phyloP scores from a whole-genome alignment of 2,113 vertebrate species.

The Recurvirostra avosetta region DNA sequence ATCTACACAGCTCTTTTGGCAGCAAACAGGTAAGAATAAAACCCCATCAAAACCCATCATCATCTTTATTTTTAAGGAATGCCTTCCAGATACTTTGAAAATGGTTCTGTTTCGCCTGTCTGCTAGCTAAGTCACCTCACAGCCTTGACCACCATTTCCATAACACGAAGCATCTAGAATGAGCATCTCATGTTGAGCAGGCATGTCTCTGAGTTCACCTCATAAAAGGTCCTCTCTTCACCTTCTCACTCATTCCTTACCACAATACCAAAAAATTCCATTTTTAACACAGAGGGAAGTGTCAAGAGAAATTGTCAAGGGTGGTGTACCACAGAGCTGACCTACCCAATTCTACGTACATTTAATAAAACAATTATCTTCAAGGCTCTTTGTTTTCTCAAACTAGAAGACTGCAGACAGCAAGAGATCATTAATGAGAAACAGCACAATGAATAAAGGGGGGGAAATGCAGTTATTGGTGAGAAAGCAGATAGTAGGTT shows the following conservation, averaged over 20 bases:
- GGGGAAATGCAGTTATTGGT: not conserved
- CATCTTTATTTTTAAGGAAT: not conserved
- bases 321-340: not conserved
- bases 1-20: not conserved
- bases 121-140: not conserved
- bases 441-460: not conserved
- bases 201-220: not conserved
- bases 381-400: slow-evolving; percentile 2
- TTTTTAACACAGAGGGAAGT: not conserved
- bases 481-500: not conserved
- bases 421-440: not conserved
- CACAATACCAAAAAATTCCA: not conserved
- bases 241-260: not conserved
- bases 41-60: not conserved
- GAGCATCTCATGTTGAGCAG: not conserved
- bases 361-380: slow-evolving; percentile 6
- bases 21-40: not conserved
- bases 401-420: not conserved
- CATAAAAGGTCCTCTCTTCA: not conserved
- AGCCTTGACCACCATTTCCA: not conserved
- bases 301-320: not conserved
- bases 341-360: not conserved
- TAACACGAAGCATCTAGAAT: not conserved
- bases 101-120: not conserved
- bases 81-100: not conserved